These are phyloP conservation scores for Argya squamiceps DNA, from an alignment of 2,797 vertebrate species.

Conservation along the genomic window DNA sequence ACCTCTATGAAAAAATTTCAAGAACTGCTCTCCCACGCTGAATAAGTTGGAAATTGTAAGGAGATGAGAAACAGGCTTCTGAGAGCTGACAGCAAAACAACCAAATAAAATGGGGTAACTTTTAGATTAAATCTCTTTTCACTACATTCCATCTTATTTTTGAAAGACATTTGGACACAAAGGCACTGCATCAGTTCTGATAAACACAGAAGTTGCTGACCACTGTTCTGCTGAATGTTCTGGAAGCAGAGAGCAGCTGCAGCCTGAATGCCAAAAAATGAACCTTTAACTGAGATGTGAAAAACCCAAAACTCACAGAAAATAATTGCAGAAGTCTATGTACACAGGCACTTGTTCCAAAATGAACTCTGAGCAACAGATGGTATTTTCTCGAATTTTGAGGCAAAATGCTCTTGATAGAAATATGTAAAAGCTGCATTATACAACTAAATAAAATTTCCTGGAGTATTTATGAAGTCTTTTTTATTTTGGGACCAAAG, in stretches of 20 bases:
- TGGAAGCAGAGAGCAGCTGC: neutral
- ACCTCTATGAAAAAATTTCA: neutral
- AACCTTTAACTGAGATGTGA: neutral
- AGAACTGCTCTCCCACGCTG: neutral
- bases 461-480: neutral
- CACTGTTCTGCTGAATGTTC: neutral
- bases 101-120: neutral
- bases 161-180: neutral
- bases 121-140: neutral
- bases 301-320: neutral
- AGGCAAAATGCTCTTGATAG: neutral
- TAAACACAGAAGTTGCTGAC: slow-evolving; percentile 1
- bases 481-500: neutral
- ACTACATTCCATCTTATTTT: slow-evolving; percentile 4
- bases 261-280: neutral
- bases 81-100: neutral
- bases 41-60: slow-evolving; percentile 34
- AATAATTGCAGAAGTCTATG: neutral
- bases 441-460: neutral
- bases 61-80: neutral
- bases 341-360: neutral
- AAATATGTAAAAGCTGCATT: neutral
- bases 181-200: neutral
- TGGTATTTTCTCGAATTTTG: neutral
- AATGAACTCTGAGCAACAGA: neutral